Percentiles rank a stretch among this genome's conserved stretches.
phyloP scores from a whole-genome alignment of 1,140 invertebrate genomes.

The Diachasma alloeum region DNA sequence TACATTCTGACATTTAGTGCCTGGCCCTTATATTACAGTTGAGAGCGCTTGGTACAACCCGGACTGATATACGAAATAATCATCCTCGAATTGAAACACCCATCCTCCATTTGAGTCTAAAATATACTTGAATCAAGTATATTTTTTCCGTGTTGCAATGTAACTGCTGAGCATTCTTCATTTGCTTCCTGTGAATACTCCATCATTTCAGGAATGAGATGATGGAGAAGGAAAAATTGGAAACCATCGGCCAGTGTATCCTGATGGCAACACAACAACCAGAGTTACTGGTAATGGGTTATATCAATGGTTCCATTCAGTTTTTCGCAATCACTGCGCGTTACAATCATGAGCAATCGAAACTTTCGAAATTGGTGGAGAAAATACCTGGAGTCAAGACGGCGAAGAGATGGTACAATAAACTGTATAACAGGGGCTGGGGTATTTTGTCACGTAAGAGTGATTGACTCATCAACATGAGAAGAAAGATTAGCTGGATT shows the following conservation, averaged over 20 bases:
- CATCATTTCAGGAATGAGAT: constrained; percentile 41
- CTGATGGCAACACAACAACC: constrained; percentile 42
- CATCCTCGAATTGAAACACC: too few species aligned
- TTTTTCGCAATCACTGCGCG: constrained; percentile 46
- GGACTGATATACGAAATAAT: too few species aligned
- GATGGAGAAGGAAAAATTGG: constrained; percentile 44
- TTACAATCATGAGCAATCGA: constrained; percentile 37
- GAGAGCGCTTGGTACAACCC: too few species aligned
- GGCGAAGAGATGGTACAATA: constrained; percentile 43
- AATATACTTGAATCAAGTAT: too few species aligned
- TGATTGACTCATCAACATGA: not conserved
- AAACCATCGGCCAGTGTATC: constrained; percentile 45
- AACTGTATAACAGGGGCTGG: constrained; percentile 44
- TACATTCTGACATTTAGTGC: too few species aligned
- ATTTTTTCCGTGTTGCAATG: too few species aligned
- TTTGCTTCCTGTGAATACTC: not conserved
- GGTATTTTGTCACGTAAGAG: constrained; percentile 44
- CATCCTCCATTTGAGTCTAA: too few species aligned
- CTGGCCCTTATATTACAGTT: too few species aligned
- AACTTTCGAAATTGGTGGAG: constrained; percentile 44
- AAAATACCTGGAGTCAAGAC: constrained; percentile 48
- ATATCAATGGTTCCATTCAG: constrained; percentile 47
- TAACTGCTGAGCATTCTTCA: too few species aligned
- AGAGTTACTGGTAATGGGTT: constrained; percentile 50
- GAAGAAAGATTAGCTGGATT: not conserved